Base-by-base conservation (phyloP, 2,888 invertebrate genomes). In the Neoascia interrupta region DNA sequence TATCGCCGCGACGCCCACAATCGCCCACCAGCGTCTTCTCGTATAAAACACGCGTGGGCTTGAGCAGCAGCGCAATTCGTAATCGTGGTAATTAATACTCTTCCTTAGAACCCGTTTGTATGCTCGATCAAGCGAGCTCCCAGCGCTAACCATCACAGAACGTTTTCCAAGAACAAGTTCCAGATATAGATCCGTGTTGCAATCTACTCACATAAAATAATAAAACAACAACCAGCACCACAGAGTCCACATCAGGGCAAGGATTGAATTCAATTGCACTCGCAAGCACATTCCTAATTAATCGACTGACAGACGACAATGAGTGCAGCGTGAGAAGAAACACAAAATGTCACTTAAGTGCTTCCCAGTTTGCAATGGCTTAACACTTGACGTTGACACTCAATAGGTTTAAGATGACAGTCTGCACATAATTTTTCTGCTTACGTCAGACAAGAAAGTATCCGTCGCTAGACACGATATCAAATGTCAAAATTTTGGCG, bases 401-500 rank as follows among this genome's bases (percentile, higher is more conserved):
- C 10, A 5, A 31, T 26, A 4, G 8, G n/a, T 36, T 26, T 10
- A 26, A 5, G 8, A 19, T 34, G 43, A 54, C 54, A 66, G 13
- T 18, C 11, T 45, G 16, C 41, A 28, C 13, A 39, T 39, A 39
- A 15, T 10, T 11, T 37, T 3, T 19, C 6, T 36, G 26, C 34
- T 53, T 16, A n/a, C 10, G 28, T n/a, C n/a, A n/a, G n/a, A n/a
- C n/a, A 5, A 13, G 28, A 18, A 28, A 49, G 15, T 41, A 61
- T 61, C 26, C n/a, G 8, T 6, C 5, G 8, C 15, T 51, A n/a
- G 23, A 21, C 11, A 13, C 18, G 1, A 43, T 64, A 60, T 69
- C 43, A 45, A 60, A 60, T 69, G 51, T 51, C 60, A 60, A 23
- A 28, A 41, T 37, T 37, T 58, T 13, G 58, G n/a, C n/a, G n/a